These are phyloP conservation scores for Hormaphis cornu DNA, from an alignment of 1,140 invertebrate species.

Conservation along the genomic window DNA sequence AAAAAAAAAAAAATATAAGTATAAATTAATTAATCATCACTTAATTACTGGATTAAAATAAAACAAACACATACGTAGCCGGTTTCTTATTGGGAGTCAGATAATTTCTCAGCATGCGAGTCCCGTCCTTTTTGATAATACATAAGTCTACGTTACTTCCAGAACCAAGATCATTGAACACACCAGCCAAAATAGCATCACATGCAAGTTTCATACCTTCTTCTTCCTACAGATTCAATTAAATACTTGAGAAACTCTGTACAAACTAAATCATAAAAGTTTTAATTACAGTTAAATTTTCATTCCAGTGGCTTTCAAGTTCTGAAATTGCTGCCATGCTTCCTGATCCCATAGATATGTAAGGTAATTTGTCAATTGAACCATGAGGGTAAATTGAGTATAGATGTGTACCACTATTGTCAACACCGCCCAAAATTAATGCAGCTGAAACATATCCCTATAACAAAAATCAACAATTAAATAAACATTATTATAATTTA, in stretches of 20 bases:
- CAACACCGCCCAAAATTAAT: slow-evolving; percentile 87
- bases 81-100: slow-evolving; percentile 16
- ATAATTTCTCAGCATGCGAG: slow-evolving; percentile 14
- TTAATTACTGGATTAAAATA: no score
- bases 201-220: slow-evolving; percentile 82
- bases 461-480: slow-evolving; percentile 43
- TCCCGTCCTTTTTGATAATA: slow-evolving; percentile 70
- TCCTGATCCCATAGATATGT: slow-evolving; percentile 92
- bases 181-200: slow-evolving; percentile 88
- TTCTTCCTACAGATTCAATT: slow-evolving; percentile 55
- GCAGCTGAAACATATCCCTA: slow-evolving; percentile 89
- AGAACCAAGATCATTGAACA: slow-evolving; percentile 95
- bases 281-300: slow-evolving; percentile 55
- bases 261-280: neutral
- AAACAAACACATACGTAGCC: neutral
- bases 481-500: neutral
- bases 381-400: slow-evolving; percentile 92
- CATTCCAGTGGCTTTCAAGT: slow-evolving; percentile 84
- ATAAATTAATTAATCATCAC: no score
- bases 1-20: no score
- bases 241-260: no score
- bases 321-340: slow-evolving; percentile 93
- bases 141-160: slow-evolving; percentile 94
- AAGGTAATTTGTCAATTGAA: slow-evolving; percentile 81
- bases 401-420: slow-evolving; percentile 73